Base-by-base conservation (phyloP, 2,797 vertebrate species). In the Phalanger gymnotis region DNA sequence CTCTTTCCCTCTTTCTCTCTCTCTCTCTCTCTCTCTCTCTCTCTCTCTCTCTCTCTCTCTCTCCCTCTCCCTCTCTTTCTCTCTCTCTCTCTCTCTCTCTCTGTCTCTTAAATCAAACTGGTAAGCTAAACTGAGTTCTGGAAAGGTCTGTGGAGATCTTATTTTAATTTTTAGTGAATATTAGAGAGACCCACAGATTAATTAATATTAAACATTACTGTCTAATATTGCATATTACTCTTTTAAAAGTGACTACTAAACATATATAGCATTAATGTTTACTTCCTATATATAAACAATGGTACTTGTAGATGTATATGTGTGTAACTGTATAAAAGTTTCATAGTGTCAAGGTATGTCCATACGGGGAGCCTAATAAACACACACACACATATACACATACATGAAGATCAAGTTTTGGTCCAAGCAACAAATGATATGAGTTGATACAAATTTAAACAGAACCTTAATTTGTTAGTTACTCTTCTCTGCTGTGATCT, bases 81-180 rank as follows among this genome's bases (percentile, higher is more conserved):
- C 13, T 54, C 54, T 54, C 16, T 54, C 16, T 54, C 16, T 54
- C 14, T 54, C 54, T 54, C 54, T 54, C 3, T 54, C 14, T 54
- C 14, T 56, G 4, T 54, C 54, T 54, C 27, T 31, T 3, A 27
- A 40, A 27, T 87, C 22, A 87, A 87, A 28, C 10, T 25, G 9
- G 3, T 89, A 96, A 90, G 95, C 95, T 95, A 93, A 97, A 95
- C 47, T 91, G 91, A 56, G 55, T 97, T 54, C 53, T 96, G 31
- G 30, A 96, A n/a, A 92, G 89, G 94, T 92, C 56, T 73, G 90
- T 92, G 92, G 55, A 94, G 19, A 25, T 47, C 93, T 94, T 94
- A 92, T 90, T 92, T 97, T 97, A 96, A 96, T 66, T 95, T 94
- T 93, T 95, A 97, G 97, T 93, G 91, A 97, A 96, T 92, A 95